phyloP scores from a whole-genome alignment of 2,113 vertebrate species.

The Chrysochloris asiatica region DNA sequence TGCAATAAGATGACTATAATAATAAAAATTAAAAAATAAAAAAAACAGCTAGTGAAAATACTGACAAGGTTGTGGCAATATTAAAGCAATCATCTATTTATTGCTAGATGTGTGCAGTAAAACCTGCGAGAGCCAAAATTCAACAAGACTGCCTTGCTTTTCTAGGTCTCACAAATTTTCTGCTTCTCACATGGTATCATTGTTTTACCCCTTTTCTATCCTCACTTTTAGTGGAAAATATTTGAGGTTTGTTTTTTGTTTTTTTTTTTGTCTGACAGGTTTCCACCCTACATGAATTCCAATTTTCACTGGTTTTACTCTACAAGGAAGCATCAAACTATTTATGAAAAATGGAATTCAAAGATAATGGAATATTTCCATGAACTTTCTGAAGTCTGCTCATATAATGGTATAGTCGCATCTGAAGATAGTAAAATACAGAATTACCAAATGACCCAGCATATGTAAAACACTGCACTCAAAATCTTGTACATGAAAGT shows the following conservation, averaged over 20 bases:
- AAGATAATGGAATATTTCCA: too few species aligned
- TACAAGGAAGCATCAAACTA: too few species aligned
- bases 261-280: background rate
- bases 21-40: background rate
- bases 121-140: background rate
- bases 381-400: too few species aligned
- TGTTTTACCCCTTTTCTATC: background rate
- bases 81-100: background rate
- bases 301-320: background rate
- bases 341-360: too few species aligned
- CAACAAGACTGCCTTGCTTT: background rate
- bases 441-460: background rate
- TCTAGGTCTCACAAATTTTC: background rate
- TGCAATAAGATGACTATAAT: background rate
- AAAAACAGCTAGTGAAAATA: background rate
- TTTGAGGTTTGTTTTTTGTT: too few species aligned
- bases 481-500: background rate
- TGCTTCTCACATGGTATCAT: background rate
- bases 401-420: background rate
- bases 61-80: background rate
- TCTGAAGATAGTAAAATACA: background rate
- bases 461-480: background rate
- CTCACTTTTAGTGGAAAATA: background rate
- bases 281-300: background rate
- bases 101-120: background rate